Evolutionary conservation across 2,888 invertebrate genomes (phyloP).

Genomic region (Caenorhabditis panamensis): DNA sequence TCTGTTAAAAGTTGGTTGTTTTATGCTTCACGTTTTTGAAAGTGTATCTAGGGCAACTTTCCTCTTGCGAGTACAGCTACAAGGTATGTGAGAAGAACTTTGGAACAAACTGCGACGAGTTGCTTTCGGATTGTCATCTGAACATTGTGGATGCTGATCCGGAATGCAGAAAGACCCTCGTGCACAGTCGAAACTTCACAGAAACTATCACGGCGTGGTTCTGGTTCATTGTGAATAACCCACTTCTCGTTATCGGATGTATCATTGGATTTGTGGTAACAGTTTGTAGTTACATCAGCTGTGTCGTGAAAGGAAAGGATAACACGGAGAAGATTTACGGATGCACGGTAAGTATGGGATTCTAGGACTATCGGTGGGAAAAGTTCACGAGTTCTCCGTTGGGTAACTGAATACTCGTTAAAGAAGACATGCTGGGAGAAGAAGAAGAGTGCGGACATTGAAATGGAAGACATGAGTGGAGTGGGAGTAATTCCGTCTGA

Average conservation of each 20-base stretch:
- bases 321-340: neutral
- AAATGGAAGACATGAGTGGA: neutral
- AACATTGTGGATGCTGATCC: neutral
- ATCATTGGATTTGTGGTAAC: neutral
- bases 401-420: no score
- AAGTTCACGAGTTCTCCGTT: no score
- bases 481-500: neutral
- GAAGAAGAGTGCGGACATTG: no score
- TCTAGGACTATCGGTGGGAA: no score
- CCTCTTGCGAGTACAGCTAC: neutral
- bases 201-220: neutral
- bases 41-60: neutral
- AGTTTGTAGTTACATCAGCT: neutral
- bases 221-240: neutral
- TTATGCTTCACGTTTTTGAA: neutral
- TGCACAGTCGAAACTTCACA: neutral
- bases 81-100: neutral
- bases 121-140: neutral
- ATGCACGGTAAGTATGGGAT: neutral
- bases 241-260: neutral
- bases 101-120: neutral
- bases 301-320: neutral
- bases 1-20: neutral
- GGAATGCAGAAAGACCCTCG: neutral
- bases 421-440: no score